Percentiles rank a stretch among this genome's conserved stretches.
phyloP scores from a whole-genome alignment of 2,888 invertebrate genomes.

The Cerastis rubricosa region DNA sequence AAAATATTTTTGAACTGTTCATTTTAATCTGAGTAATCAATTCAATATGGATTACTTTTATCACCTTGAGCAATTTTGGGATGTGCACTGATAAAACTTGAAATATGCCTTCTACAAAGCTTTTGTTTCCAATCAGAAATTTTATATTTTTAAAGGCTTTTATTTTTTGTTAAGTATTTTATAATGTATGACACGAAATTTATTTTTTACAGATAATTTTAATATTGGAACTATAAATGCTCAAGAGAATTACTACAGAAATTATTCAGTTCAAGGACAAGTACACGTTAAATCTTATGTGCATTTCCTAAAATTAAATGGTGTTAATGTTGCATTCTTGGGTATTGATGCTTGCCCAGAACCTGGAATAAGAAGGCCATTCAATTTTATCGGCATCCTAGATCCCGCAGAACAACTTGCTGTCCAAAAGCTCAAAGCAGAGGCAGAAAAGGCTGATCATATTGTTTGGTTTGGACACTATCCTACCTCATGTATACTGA shows the following conservation, averaged over 20 bases:
- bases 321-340: slow-evolving; percentile 94
- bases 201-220: slow-evolving; percentile 94
- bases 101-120: background rate
- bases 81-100: background rate
- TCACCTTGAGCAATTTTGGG: background rate
- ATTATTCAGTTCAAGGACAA: slow-evolving; percentile 95
- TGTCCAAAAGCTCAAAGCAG: slow-evolving; percentile 90
- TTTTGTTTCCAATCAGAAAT: background rate
- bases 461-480: slow-evolving; percentile 96
- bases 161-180: background rate
- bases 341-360: slow-evolving; percentile 96
- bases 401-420: slow-evolving; percentile 90
- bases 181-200: background rate
- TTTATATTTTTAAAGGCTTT: too few species aligned
- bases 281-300: slow-evolving; percentile 94
- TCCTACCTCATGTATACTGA: slow-evolving; percentile 96
- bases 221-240: slow-evolving; percentile 93
- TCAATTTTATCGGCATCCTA: slow-evolving; percentile 96
- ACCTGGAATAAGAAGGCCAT: slow-evolving; percentile 96
- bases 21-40: slow-evolving; percentile 22
- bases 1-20: slow-evolving; percentile 5
- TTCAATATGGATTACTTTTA: slow-evolving; percentile 27
- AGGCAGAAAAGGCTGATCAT: slow-evolving; percentile 88
- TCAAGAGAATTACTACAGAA: slow-evolving; percentile 93
- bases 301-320: slow-evolving; percentile 89